Base-by-base conservation (phyloP, 2,113 vertebrate genomes). In the Triplophysa tibetana region DNA sequence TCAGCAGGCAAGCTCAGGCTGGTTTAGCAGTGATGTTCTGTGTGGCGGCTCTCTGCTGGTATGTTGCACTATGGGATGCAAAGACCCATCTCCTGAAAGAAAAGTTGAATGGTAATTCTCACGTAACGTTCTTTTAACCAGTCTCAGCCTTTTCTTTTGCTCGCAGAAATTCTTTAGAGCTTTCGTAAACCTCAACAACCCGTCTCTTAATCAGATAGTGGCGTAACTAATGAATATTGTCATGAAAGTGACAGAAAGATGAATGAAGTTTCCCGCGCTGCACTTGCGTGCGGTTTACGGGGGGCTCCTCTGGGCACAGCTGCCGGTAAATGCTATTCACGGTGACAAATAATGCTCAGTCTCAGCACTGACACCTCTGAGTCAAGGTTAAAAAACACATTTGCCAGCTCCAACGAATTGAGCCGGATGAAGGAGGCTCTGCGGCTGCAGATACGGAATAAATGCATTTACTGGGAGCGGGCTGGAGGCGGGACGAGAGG, bases 191-290 rank as follows among this genome's bases (percentile, higher is more conserved):
- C 73, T 54, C 63, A 70, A 52, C 76, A 79, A 75, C 43, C 23
- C 64, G 89, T 88, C 88, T 88, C 89, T 91, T 94, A 95, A 96
- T 96, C 95, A 95, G 95, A 97, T 96, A 95, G 90, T 87, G 87
- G 86, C 88, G 89, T 94, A 95, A 97, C 92, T 95, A 96, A 97
- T 97, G 95, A 94, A 96, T 95, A 95, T 92, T 90, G 93, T 95
- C 93, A 91, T 87, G 91, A 89, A 95, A 94, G 90, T 96, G 96
- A 98, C 97, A 98, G 94, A 90, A 91, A 95, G 96, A 99, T 98
- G 96, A 96, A 98, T 98, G 96, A 95, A 95, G 94, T 96, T 92
- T 93, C 92, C 94, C 80, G 72, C 86, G 90, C 92, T 76, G 88
- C 88, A 91, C 93, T 94, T 90, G 89, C 75, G 50, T 89, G 87